Base-by-base conservation (phyloP, 53 echinoderm and acorn worm species). In the Paracentrotus lividus region DNA sequence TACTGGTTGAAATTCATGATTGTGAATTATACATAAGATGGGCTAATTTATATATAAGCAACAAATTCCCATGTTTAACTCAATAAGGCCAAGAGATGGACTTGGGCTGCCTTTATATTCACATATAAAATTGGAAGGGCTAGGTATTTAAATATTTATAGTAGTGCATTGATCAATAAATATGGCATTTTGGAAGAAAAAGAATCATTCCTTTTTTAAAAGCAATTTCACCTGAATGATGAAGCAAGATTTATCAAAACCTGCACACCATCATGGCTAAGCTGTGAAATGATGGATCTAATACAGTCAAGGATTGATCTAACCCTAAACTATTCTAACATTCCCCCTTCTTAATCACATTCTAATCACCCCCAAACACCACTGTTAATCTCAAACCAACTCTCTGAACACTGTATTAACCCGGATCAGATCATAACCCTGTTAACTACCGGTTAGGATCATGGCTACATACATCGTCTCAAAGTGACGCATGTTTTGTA, bases 341-440 rank as follows among this genome's bases (percentile, higher is more conserved):
- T 40, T 40, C 38, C 38, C 40, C 38, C 72, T 72, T n/a, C n/a
- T n/a, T n/a, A n/a, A n/a, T n/a, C n/a, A n/a, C n/a, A n/a, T n/a
- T n/a, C n/a, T n/a, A n/a, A n/a, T n/a, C n/a, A n/a, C n/a, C n/a
- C n/a, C n/a, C n/a, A n/a, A n/a, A n/a, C n/a, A n/a, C n/a, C n/a
- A n/a, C 20, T 4, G 20, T 40, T 72, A 72, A 72, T 72, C 72
- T 72, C 72, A 40, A 72, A 72, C 40, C 72, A 72, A 18, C 72
- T 21, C 40, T 20, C 72, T 72, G 27, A 72, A 36, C 40, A 72
- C 72, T 72, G 72, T 72, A 72, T 72, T 72, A 72, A 40, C 36
- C 36, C 15, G 40, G 72, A 72, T 72, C 40, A 72, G 20, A 72
- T 6, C 72, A 10, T 9, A 36, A 38, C 36, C 72, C 72, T 72